Evolutionary conservation across 2,113 vertebrate genomes (phyloP).

Genomic region (Gallinago undulata): DNA sequence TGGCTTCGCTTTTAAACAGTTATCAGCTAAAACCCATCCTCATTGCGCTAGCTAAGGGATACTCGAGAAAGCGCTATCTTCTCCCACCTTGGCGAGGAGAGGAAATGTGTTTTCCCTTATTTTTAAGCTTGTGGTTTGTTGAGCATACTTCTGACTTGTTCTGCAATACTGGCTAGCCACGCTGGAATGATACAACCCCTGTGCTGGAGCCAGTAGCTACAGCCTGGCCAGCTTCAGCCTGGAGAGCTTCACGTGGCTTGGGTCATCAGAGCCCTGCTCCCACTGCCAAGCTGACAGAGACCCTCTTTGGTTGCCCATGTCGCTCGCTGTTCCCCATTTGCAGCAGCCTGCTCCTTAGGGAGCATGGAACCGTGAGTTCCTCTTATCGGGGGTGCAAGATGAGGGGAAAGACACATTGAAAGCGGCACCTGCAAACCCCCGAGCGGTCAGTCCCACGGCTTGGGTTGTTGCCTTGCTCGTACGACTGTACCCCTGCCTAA

Average conservation of each 20-base stretch:
- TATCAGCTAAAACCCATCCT: neutral
- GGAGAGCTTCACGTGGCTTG: accelerated
- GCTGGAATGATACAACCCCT: neutral
- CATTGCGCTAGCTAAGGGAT: neutral
- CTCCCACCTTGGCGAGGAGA: neutral
- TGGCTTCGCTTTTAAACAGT: neutral
- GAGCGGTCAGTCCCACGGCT: accelerated
- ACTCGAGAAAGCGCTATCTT: neutral
- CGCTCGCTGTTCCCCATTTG: accelerated
- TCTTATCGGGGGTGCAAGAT: neutral
- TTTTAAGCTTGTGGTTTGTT: slow-evolving; percentile 44
- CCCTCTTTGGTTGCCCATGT: accelerated
- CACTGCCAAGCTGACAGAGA: neutral
- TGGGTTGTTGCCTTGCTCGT: neutral
- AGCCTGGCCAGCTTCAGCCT: neutral
- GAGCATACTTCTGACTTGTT: slow-evolving; percentile 31
- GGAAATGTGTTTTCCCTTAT: slow-evolving; percentile 37
- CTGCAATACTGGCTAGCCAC: neutral
- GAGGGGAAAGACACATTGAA: neutral
- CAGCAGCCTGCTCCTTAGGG: neutral
- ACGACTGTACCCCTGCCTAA: neutral
- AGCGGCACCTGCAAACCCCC: neutral
- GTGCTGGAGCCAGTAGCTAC: neutral
- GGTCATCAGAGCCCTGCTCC: accelerated
- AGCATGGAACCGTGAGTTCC: accelerated